Conservation (phyloP, 1,140 invertebrate genomes). For the Drosophila rufa region DNA sequence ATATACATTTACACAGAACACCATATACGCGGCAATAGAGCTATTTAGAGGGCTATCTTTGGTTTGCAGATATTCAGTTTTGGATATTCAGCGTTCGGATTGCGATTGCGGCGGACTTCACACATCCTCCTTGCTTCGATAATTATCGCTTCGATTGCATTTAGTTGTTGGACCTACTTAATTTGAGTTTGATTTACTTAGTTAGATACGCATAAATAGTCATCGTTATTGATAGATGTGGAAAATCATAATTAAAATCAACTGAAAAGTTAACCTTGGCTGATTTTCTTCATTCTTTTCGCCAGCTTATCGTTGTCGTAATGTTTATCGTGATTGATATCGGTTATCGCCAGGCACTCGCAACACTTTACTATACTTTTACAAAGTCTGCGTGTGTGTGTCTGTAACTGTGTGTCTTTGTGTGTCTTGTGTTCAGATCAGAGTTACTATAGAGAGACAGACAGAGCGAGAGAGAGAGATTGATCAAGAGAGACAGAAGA, state of each 20-base stretch:
- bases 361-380: constrained; percentile 83
- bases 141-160: constrained; percentile 34
- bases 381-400: constrained; percentile 56
- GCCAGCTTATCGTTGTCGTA: constrained; percentile 46
- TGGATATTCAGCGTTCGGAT: constrained; percentile 8
- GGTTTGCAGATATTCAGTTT: constrained; percentile 40
- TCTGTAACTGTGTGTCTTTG: constrained; percentile 30
- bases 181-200: constrained; percentile 48
- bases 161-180: constrained; percentile 41
- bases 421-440: constrained; percentile 32
- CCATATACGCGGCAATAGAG: constrained; percentile 85
- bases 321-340: constrained; percentile 41
- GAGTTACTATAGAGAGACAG: constrained; percentile 36
- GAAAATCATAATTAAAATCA: constrained; percentile 82
- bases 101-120: constrained; percentile 2
- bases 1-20: constrained; percentile 74
- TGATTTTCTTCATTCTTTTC: constrained; percentile 39
- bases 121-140: constrained; percentile 27
- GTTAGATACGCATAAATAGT: constrained; percentile 80
- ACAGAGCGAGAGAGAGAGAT: constrained; percentile 27
- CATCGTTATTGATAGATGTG: constrained; percentile 85
- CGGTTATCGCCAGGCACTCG: constrained; percentile 58
- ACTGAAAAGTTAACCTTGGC: constrained; percentile 69
- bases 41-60: constrained; percentile 69
- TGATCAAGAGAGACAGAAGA: constrained; percentile 34